Conservation (phyloP, 2,113 vertebrate genomes). For the Hemicordylus capensis region DNA sequence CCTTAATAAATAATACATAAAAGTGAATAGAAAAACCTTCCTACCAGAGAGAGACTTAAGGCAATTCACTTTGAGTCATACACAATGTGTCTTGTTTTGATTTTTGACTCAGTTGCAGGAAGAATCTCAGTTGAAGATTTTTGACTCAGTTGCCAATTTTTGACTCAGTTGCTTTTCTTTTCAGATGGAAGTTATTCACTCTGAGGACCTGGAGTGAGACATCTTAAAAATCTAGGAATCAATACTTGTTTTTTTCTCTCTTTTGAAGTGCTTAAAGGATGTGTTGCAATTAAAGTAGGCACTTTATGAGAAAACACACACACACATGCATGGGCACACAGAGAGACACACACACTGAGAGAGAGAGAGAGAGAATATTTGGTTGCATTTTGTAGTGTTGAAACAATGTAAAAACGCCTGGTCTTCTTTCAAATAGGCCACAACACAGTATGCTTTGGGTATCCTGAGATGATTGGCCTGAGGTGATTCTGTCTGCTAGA, state of each 20-base stretch:
- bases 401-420: neutral
- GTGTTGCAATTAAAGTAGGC: neutral
- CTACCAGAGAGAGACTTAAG: neutral
- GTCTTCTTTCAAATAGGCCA: neutral
- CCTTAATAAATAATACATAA: too few relatives aligned
- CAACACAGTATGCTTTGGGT: neutral
- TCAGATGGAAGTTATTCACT: neutral
- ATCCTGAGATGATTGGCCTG: neutral
- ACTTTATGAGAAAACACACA: neutral
- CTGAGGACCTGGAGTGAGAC: neutral
- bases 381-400: neutral
- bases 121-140: too few relatives aligned
- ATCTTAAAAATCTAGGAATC: neutral
- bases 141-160: neutral
- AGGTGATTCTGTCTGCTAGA: conserved; percentile 17
- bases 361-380: neutral
- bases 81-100: neutral
- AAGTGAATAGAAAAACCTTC: too few relatives aligned
- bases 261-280: neutral
- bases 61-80: neutral
- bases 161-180: neutral
- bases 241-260: neutral
- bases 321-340: neutral
- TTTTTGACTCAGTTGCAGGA: neutral
- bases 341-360: too few relatives aligned